A percentile compares a stretch with the other conserved stretches of the same genome.
Evolutionary conservation across 2,113 vertebrate species (phyloP).

Genomic region (Benitochromis conjunctus): DNA sequence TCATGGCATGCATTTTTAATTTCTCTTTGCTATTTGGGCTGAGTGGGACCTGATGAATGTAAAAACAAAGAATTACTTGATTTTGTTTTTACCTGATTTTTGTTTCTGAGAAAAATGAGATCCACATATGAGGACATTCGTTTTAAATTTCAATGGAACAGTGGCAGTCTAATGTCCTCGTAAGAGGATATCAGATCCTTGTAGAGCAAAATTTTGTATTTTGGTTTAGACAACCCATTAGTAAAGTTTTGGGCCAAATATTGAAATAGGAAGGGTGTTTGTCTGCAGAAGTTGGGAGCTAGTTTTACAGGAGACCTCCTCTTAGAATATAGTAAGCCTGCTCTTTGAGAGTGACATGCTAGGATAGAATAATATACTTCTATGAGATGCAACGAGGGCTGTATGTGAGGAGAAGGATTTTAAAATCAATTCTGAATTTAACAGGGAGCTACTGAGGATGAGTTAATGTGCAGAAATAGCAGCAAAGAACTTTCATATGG

Average conservation of each 20-base stretch:
- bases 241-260: rapidly evolving
- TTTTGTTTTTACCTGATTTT: too few relatives aligned
- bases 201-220: too few relatives aligned
- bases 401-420: neutral
- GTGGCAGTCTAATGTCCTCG: rapidly evolving
- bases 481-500: neutral
- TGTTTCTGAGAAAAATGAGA: too few relatives aligned
- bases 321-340: neutral
- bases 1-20: neutral
- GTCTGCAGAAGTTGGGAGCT: neutral
- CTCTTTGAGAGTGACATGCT: neutral
- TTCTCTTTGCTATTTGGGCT: neutral
- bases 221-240: neutral
- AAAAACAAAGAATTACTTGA: too few relatives aligned
- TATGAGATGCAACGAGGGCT: neutral
- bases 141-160: neutral
- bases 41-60: too few relatives aligned
- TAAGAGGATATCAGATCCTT: neutral
- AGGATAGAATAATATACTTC: neutral
- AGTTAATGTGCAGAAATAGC: neutral
- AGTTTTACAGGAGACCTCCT: rapidly evolving
- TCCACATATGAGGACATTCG: too few relatives aligned
- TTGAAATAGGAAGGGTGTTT: neutral
- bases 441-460: neutral
- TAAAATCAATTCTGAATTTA: neutral